A percentile compares a stretch with the other conserved stretches of the same genome.
phyloP scores from a whole-genome alignment of 2,113 vertebrate genomes.

The Rutilus rutilus region DNA sequence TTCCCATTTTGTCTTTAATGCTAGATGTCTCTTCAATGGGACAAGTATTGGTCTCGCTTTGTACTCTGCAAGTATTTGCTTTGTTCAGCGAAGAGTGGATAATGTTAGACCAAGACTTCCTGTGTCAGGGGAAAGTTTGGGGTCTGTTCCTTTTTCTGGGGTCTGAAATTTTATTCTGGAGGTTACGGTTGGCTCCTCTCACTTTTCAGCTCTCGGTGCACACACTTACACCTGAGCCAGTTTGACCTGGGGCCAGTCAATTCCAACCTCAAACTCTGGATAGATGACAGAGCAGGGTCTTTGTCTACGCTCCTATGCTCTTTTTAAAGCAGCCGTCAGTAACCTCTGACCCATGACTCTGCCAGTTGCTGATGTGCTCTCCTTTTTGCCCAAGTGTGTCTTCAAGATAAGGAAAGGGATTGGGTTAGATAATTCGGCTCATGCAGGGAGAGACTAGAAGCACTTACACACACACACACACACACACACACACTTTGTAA shows the following conservation, averaged over 20 bases:
- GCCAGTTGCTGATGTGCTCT: constrained; percentile 12
- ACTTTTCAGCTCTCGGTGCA: background rate
- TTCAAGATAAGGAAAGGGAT: constrained; percentile 23
- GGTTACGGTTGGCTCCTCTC: background rate
- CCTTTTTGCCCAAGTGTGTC: constrained; percentile 16
- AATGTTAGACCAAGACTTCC: background rate
- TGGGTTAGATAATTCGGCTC: background rate
- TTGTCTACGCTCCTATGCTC: background rate
- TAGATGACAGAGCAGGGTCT: constrained; percentile 28
- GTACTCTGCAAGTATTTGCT: background rate
- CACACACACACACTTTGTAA: constrained; percentile 8
- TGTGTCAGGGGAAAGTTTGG: background rate
- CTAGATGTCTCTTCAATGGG: background rate
- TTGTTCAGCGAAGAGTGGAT: background rate
- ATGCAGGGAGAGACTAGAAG: background rate
- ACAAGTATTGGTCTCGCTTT: background rate
- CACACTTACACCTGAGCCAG: background rate
- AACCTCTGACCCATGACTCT: constrained; percentile 38
- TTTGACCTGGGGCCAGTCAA: constrained; percentile 31
- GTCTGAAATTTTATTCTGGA: background rate
- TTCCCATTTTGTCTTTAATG: background rate
- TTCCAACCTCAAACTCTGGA: constrained; percentile 16
- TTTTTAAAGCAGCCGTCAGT: constrained; percentile 14
- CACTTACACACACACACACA: background rate
- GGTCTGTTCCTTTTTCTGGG: background rate